Evolutionary conservation across 2,113 vertebrate species (phyloP).

Genomic region (Boulengeromyrus knoepffleri): DNA sequence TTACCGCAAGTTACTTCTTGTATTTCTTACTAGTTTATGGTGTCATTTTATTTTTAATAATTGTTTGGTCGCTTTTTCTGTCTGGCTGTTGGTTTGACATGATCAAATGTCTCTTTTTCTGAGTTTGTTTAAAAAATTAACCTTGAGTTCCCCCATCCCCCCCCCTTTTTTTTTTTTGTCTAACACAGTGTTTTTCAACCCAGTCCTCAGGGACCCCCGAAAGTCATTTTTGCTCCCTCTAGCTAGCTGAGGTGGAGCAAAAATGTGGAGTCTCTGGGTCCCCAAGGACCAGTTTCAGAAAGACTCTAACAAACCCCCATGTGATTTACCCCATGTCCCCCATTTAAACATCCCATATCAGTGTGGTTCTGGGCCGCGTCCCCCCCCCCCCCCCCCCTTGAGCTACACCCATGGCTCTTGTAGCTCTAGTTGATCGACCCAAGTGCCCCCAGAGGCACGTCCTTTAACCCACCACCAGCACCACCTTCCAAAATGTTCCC

Average conservation of each 20-base stretch:
- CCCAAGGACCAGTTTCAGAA: background rate
- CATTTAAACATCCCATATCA: background rate
- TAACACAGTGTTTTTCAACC: background rate
- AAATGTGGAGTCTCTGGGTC: background rate
- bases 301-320: background rate
- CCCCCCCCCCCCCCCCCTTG: background rate
- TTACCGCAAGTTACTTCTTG: constrained; percentile 55
- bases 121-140: constrained; percentile 50
- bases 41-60: constrained; percentile 60
- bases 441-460: background rate
- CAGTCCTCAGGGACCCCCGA: background rate
- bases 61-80: background rate
- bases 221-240: background rate
- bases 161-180: background rate
- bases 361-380: background rate
- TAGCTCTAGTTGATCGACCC: background rate
- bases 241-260: background rate
- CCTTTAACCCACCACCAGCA: background rate
- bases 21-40: constrained; percentile 67
- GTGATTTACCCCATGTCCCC: background rate
- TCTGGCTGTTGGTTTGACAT: background rate
- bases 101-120: constrained; percentile 40
- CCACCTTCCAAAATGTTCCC: background rate
- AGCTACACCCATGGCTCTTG: background rate
- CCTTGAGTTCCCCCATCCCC: background rate